Percentiles rank a stretch among this genome's conserved stretches.
Evolutionary conservation across 2,888 invertebrate species (phyloP).

Genomic region (Poecilobothrus nobilitatus): DNA sequence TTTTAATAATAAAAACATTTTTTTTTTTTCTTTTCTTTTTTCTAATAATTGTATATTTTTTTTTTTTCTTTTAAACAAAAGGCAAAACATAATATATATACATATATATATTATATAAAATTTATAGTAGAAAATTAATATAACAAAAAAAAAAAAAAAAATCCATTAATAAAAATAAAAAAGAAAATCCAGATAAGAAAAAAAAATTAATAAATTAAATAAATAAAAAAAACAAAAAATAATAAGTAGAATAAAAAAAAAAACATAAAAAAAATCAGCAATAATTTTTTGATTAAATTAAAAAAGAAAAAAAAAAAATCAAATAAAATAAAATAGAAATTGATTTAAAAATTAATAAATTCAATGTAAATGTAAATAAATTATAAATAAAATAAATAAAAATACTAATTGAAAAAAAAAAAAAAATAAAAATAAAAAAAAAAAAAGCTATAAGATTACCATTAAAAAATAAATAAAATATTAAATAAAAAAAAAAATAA

Average conservation of each 20-base stretch:
- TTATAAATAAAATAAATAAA: too few species aligned
- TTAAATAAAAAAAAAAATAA: neutral
- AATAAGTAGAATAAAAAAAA: conserved; percentile 15
- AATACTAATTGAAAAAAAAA: conserved; percentile 24
- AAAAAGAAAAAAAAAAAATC: conserved; percentile 19
- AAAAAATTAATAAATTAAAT: conserved; percentile 8
- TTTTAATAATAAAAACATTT: too few species aligned
- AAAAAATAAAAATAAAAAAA: neutral
- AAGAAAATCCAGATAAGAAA: too few species aligned
- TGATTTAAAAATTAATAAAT: conserved; percentile 10
- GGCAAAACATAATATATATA: too few species aligned
- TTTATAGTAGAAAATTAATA: neutral
- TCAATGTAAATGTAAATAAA: conserved; percentile 24
- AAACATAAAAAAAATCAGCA: conserved; percentile 21
- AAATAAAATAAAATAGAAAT: conserved; percentile 19
- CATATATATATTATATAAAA: neutral
- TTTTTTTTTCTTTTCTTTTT: too few species aligned
- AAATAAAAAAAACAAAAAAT: conserved; percentile 17
- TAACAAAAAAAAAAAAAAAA: too few species aligned
- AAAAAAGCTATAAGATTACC: neutral
- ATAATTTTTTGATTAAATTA: conserved; percentile 15
- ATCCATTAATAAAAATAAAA: too few species aligned
- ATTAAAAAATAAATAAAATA: neutral
- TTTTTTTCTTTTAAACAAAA: too few species aligned
- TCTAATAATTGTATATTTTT: too few species aligned